Base-by-base conservation (phyloP, 2,797 vertebrate genomes). In the Phaenicophaeus curvirostris region DNA sequence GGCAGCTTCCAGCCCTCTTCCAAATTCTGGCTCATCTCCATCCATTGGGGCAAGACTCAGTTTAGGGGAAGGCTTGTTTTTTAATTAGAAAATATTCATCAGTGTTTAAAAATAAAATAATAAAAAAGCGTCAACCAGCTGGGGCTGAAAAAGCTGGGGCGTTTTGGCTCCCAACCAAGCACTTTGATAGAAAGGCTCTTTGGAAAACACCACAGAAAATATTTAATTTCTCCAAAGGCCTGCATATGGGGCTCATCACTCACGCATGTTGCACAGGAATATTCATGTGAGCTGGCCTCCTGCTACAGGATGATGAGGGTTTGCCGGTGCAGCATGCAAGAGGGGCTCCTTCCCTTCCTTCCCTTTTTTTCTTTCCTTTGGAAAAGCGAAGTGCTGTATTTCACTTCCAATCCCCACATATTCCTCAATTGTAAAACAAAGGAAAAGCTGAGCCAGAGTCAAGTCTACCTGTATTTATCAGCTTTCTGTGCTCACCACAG, bases 231-330 rank as follows among this genome's bases (percentile, higher is more conserved):
- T 96, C 96, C 89, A 94, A 95, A 90, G 93, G 95, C 90, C 85
- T 94, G 94, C 95, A 96, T 94, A 96, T 96, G 95, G 95, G 96
- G 95, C 90, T 96, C 96, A 95, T 96, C 95, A 95, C 85, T 96
- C 15, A 46, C 0, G 16, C 95, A 90, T 86, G 87, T 93, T 96
- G 88, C 90, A 94, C 79, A 84, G 95, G 83, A 94, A 94, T 95
- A 96, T 94, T 88, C 95, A 93, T 94, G 85, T 96, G 91, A n/a
- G 75, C 94, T 96, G 95, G 94, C 95, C 94, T 94, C 87, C 89
- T 94, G 95, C 91, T 95, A 93, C 85, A 94, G 79, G 85, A 95
- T 95, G 95, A 95, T 1, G n/a, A 93, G 46, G 72, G 93, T 42
- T 95, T 0, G 3, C 65, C 0, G 6, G 89, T 89, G 82, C 87